These are phyloP conservation scores for Phrynosoma platyrhinos DNA, from an alignment of 2,113 vertebrate genomes.

Conservation along the genomic window DNA sequence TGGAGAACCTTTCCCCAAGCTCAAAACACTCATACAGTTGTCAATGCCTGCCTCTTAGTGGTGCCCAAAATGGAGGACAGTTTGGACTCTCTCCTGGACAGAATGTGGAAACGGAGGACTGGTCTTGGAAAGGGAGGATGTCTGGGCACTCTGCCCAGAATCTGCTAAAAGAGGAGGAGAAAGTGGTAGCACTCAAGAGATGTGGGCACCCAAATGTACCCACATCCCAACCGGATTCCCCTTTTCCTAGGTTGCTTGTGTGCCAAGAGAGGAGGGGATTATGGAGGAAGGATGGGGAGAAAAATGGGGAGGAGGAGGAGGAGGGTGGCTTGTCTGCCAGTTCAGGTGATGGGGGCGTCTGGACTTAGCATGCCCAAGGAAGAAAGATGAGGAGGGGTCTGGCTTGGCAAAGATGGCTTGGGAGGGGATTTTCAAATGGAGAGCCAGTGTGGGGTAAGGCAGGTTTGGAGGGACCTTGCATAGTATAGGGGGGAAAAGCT, in stretches of 20 bases:
- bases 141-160: neutral
- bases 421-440: neutral
- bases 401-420: neutral
- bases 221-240: no score
- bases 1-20: no score
- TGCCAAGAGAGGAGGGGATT: neutral
- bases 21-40: no score
- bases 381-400: no score
- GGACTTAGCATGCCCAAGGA: neutral
- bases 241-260: neutral
- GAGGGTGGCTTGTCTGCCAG: neutral
- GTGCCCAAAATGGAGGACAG: no score
- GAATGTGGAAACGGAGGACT: neutral
- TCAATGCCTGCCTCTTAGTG: no score
- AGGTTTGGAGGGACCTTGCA: neutral
- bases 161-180: neutral
- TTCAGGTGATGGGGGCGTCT: neutral
- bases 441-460: no score
- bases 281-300: neutral
- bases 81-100: no score
- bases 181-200: neutral
- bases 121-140: no score
- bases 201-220: no score
- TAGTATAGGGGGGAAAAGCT: fast-evolving
- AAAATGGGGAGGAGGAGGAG: no score